Evolutionary conservation across 1,140 invertebrate species (phyloP).

Genomic region (Lutraria rhynchaena): DNA sequence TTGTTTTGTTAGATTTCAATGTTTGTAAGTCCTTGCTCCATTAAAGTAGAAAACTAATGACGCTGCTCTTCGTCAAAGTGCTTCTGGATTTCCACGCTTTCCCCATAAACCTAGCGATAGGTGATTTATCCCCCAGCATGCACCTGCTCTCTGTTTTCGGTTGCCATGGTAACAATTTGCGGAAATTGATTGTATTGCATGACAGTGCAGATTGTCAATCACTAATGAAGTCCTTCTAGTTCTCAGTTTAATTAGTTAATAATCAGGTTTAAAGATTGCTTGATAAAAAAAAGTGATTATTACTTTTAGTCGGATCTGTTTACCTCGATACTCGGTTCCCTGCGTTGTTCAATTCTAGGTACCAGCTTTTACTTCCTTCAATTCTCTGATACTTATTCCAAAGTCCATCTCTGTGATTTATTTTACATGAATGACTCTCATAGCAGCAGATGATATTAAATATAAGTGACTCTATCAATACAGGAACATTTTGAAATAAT

Average conservation of each 20-base stretch:
- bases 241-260: slow-evolving; percentile 50
- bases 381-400: too few species aligned
- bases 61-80: neutral
- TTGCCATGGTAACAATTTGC: slow-evolving; percentile 43
- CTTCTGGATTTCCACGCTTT: neutral
- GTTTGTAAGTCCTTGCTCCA: neutral
- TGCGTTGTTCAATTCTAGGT: too few species aligned
- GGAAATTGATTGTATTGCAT: slow-evolving; percentile 52
- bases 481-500: too few species aligned
- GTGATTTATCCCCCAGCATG: slow-evolving; percentile 32
- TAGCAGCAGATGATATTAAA: too few species aligned
- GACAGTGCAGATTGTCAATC: slow-evolving; percentile 18
- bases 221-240: slow-evolving; percentile 31
- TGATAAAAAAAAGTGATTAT: neutral
- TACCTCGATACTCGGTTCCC: too few species aligned
- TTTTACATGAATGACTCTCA: too few species aligned
- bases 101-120: slow-evolving; percentile 23
- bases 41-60: slow-evolving; percentile 12
- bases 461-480: too few species aligned
- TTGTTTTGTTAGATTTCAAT: too few species aligned
- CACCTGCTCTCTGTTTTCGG: slow-evolving; percentile 26
- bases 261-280: slow-evolving; percentile 6
- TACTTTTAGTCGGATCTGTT: too few species aligned
- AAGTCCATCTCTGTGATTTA: too few species aligned
- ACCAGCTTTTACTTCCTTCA: too few species aligned